phyloP scores from a whole-genome alignment of 2,797 vertebrate species.

The Spatula clypeata region DNA sequence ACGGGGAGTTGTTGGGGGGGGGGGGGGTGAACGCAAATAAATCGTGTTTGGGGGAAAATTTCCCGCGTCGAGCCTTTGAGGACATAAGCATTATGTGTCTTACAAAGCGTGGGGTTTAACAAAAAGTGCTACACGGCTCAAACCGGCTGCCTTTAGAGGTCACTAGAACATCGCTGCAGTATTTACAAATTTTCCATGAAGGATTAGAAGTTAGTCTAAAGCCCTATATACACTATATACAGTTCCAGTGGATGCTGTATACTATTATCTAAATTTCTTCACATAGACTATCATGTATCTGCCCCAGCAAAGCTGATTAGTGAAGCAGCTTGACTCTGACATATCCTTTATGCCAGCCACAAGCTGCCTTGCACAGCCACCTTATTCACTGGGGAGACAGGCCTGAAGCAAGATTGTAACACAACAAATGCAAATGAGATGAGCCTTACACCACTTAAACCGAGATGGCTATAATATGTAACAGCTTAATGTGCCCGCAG shows the following conservation, averaged over 20 bases:
- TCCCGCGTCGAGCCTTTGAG: background rate
- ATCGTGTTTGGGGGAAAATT: slow-evolving; percentile 3
- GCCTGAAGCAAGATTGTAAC: slow-evolving; percentile 88
- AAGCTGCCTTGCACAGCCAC: slow-evolving; percentile 83
- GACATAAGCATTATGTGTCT: background rate
- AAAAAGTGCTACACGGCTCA: slow-evolving; percentile 53
- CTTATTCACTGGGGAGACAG: slow-evolving; percentile 89
- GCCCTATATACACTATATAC: slow-evolving; percentile 65
- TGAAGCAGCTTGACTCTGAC: slow-evolving; percentile 89
- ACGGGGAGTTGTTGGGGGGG: background rate
- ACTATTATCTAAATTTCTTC: slow-evolving; percentile 89
- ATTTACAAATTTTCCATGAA: slow-evolving; percentile 82
- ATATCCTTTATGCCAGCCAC: slow-evolving; percentile 87
- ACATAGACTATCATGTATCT: slow-evolving; percentile 84
- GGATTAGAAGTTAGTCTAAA: slow-evolving; percentile 76
- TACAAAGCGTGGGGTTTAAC: slow-evolving; percentile 57
- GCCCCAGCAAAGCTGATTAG: slow-evolving; percentile 86
- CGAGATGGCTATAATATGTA: slow-evolving; percentile 87
- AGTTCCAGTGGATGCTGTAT: slow-evolving; percentile 82
- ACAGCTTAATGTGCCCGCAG: slow-evolving; percentile 82
- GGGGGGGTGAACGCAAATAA: background rate
- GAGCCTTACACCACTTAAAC: slow-evolving; percentile 89
- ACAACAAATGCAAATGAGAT: slow-evolving; percentile 90
- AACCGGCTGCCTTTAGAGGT: slow-evolving; percentile 95
- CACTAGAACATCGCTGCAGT: slow-evolving; percentile 93